Evolutionary conservation across 2,113 vertebrate genomes (phyloP).

Genomic region (Rattus norvegicus): GRCr8 NC_086024.1:110905001-110905500

Average conservation of each 20-base stretch:
- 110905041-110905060: background rate
- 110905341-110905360: background rate
- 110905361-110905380: background rate
- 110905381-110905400: background rate
- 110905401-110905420: background rate
- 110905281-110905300: background rate
- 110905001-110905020: background rate
- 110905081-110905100: background rate
- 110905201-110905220: background rate
- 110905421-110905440: background rate
- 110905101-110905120: background rate
- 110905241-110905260: too few relatives aligned
- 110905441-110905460: background rate
- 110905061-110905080: background rate
- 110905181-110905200: too few relatives aligned
- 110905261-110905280: background rate
- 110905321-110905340: background rate
- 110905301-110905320: background rate
- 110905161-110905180: background rate
- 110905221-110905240: background rate
- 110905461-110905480: background rate
- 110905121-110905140: background rate
- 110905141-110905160: too few relatives aligned
- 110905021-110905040: background rate
- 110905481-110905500: background rate